phyloP scores from a whole-genome alignment of 2,113 vertebrate species.

The Chinchilla lanigera region DNA sequence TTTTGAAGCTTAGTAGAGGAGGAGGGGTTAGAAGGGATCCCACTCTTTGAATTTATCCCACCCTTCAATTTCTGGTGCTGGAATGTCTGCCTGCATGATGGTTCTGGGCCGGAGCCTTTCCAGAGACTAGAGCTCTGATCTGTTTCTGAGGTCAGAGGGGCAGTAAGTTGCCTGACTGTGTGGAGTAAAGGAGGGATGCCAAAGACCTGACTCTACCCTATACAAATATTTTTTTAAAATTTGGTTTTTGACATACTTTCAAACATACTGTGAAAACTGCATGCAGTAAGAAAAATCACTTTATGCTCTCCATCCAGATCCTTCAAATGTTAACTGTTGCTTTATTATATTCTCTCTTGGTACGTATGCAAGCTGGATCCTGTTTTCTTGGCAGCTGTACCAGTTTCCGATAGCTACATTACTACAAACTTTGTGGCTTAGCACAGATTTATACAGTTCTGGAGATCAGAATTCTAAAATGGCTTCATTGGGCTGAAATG shows the following conservation, averaged over 20 bases:
- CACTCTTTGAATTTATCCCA: not conserved
- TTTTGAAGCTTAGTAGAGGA: not conserved
- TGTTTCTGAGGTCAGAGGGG: not conserved
- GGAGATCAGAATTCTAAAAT: not conserved
- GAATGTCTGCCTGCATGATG: not conserved
- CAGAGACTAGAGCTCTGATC: not conserved
- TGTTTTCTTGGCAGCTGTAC: not conserved
- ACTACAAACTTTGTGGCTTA: not conserved
- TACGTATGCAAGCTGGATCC: not conserved
- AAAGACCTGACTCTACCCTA: not conserved
- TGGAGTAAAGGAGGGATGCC: not conserved
- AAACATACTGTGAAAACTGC: not conserved
- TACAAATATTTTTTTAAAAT: not conserved
- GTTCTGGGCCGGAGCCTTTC: not conserved
- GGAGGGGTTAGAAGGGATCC: not conserved
- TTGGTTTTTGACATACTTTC: constrained; percentile 1
- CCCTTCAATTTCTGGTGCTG: not conserved
- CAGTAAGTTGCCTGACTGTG: not conserved
- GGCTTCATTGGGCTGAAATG: not conserved
- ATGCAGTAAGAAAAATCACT: not conserved
- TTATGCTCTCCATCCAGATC: not conserved
- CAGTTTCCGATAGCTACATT: not conserved
- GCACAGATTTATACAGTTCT: not conserved
- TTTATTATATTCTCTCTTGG: not conserved
- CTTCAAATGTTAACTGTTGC: not conserved